A percentile compares a stretch with the other conserved stretches of the same genome.
These are phyloP conservation scores for Leucoma salicis DNA, from an alignment of 2,888 invertebrate species.

Conservation along the genomic window DNA sequence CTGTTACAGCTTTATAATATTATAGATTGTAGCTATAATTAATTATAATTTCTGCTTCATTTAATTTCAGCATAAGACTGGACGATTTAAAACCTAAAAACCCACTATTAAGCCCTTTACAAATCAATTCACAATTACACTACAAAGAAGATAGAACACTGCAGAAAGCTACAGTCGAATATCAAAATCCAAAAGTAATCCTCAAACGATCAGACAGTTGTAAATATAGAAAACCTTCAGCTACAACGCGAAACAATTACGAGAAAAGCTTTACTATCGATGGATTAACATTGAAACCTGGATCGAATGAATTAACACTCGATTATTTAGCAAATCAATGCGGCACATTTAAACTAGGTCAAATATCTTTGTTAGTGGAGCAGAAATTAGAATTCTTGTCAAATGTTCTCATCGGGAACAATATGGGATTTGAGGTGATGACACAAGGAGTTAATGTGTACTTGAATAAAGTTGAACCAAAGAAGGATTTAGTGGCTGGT, in stretches of 20 bases:
- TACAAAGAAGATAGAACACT: conserved; percentile 92
- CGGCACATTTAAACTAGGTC: conserved; percentile 87
- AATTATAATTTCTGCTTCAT: not conserved
- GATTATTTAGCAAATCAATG: conserved; percentile 83
- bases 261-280: conserved; percentile 80
- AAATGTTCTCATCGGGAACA: conserved; percentile 77
- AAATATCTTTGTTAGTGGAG: conserved; percentile 84
- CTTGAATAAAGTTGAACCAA: conserved; percentile 77
- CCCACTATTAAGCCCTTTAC: conserved; percentile 81
- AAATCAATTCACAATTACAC: conserved; percentile 87
- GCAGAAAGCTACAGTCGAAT: conserved; percentile 88
- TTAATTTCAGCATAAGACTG: conserved; percentile 76
- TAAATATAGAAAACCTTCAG: conserved; percentile 85
- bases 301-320: conserved; percentile 84
- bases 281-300: conserved; percentile 83
- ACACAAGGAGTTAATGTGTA: conserved; percentile 75
- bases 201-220: conserved; percentile 88
- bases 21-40: no score
- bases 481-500: conserved; percentile 90
- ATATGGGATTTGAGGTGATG: conserved; percentile 81
- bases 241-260: conserved; percentile 85
- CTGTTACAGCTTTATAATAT: no score
- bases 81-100: conserved; percentile 84
- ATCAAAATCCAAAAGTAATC: conserved; percentile 84
- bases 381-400: conserved; percentile 89